Conservation (phyloP, 2,113 vertebrate species). For the Antidorcas marsupialis region DNA sequence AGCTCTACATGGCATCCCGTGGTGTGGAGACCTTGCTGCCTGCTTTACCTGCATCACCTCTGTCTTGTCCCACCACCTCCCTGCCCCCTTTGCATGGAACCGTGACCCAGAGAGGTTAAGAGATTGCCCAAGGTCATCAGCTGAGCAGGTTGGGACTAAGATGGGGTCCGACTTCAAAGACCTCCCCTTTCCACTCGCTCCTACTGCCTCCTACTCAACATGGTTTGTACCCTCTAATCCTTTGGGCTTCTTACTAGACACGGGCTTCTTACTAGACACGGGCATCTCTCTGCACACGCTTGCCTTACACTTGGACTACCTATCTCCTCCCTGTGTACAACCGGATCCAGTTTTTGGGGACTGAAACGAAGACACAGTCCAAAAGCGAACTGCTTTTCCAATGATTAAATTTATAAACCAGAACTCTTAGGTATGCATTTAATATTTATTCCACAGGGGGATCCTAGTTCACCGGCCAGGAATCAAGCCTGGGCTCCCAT, state of each 20-base stretch:
- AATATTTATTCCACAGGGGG: neutral
- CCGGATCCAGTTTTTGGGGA: neutral
- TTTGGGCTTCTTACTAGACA: neutral
- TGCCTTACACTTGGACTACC: neutral
- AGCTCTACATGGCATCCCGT: accelerated
- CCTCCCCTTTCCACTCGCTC: neutral
- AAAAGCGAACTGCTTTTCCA: neutral
- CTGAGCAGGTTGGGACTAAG: neutral
- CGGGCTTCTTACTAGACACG: neutral
- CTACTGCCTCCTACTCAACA: neutral
- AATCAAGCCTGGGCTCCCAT: neutral
- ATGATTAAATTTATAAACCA: neutral
- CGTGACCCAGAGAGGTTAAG: neutral
- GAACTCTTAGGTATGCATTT: neutral
- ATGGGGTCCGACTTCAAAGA: neutral
- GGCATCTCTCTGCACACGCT: neutral
- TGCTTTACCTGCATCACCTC: neutral
- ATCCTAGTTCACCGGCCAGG: neutral
- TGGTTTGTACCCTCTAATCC: neutral
- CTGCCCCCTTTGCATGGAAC: neutral
- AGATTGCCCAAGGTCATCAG: neutral
- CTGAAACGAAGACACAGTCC: neutral
- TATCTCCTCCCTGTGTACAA: neutral
- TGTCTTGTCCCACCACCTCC: no score
- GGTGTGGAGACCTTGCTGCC: neutral